Evolutionary conservation across 2,888 invertebrate genomes (phyloP).

Genomic region (Lymantria monacha): DNA sequence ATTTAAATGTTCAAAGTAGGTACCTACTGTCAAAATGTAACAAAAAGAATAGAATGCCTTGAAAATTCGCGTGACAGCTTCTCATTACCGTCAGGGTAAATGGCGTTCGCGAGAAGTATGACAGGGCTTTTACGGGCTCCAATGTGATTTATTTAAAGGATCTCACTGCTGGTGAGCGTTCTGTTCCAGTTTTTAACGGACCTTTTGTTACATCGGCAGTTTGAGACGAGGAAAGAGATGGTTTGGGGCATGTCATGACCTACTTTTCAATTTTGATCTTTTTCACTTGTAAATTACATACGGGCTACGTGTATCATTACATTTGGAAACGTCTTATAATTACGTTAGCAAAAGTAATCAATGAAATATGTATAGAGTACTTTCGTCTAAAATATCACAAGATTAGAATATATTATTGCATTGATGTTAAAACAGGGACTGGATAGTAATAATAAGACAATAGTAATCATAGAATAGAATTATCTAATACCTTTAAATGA

Average conservation of each 20-base stretch:
- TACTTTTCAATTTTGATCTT: constrained; percentile 4
- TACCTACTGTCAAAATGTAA: constrained; percentile 5
- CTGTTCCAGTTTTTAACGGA: constrained; percentile 14
- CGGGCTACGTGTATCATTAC: background rate
- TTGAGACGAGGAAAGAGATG: constrained; percentile 7
- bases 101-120: constrained; percentile 23
- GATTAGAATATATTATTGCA: too few species aligned
- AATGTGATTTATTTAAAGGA: constrained; percentile 30
- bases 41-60: constrained; percentile 10
- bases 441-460: too few species aligned
- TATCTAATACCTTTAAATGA: too few species aligned
- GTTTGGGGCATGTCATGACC: constrained; percentile 4
- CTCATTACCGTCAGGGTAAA: constrained; percentile 26
- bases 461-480: too few species aligned
- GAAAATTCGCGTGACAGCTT: constrained; percentile 21
- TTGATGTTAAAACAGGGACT: too few species aligned
- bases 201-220: constrained; percentile 14
- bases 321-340: background rate
- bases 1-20: constrained; percentile 10
- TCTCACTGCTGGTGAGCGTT: constrained; percentile 16
- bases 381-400: too few species aligned
- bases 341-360: too few species aligned
- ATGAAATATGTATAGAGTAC: too few species aligned
- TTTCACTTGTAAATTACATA: background rate
- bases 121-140: constrained; percentile 17